Evolutionary conservation across 1,140 invertebrate species (phyloP), one percentile per base, ranked within the genome.

Genomic region (Coelopa frigida): DNA sequence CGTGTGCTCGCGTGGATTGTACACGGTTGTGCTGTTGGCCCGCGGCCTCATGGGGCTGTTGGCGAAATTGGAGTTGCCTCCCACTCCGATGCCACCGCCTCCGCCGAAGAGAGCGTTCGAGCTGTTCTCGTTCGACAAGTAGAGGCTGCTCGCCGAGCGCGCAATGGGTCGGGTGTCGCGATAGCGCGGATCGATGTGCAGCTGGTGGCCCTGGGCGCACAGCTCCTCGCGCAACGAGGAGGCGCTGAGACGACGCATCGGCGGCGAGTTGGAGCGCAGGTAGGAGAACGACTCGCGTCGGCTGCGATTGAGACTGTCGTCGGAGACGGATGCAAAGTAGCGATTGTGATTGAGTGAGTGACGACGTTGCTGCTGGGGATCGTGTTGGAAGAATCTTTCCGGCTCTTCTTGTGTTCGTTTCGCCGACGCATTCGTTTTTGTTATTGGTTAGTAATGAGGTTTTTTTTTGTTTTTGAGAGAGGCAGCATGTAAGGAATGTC

Each of bases 161-260:
- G 64, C 66, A 23, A 69, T 65, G 21, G 66, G 61, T 23, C 67
- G 50, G 0, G 59, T 65, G 17, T 70, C 67, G 8, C 67, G 45
- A 43, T 70, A 70, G 1, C 67, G 44, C 5, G 67, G 67, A 59
- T 70, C 67, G 10, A 70, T 65, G 37, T 64, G 65, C 44, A 69
- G 18, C 39, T 67, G 59, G 44, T 68, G 59, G 4, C 60, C 61
- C 51, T 60, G 24, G 17, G 56, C 56, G 48, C 61, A 61, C 2
- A 64, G 57, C 21, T 69, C 66, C 45, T 70, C 67, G 23, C 68
- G 60, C 43, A 69, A 37, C 7, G 60, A 69, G 12, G 66, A 69
- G 37, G 66, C 65, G 39, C 63, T 67, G 22, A 64, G 31, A 1
- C 67, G 61, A 10, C 66, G 51, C 10, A 66, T 53, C 0, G 58